Conservation (phyloP, 1,140 invertebrate species). For the Portunus trituberculatus region DNA sequence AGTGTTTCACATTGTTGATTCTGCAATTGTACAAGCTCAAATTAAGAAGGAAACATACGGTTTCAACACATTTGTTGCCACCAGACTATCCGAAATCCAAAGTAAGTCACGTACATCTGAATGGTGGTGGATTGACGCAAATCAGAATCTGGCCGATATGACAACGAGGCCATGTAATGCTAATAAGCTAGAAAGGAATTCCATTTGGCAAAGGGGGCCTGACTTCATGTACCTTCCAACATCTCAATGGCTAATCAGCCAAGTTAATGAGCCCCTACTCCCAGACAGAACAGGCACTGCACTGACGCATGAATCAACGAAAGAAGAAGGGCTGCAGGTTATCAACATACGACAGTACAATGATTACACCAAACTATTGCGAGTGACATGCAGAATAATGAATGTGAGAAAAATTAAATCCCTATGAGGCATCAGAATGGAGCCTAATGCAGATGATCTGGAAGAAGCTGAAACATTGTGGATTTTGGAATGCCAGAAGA, state of each 20-base stretch:
- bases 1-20: constrained; percentile 12
- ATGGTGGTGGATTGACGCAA: constrained; percentile 42
- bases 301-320: too few relatives aligned
- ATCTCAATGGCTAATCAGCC: constrained; percentile 46
- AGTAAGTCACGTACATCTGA: neutral
- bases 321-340: too few relatives aligned
- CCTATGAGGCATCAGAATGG: too few relatives aligned
- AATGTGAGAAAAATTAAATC: too few relatives aligned
- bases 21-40: constrained; percentile 8
- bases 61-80: constrained; percentile 32
- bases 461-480: too few relatives aligned
- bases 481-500: too few relatives aligned
- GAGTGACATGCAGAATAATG: too few relatives aligned
- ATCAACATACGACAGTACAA: too few relatives aligned
- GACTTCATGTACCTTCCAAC: neutral
- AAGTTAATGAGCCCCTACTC: neutral
- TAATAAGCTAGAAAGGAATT: neutral
- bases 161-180: neutral
- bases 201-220: constrained; percentile 37
- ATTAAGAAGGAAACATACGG: constrained; percentile 29
- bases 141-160: constrained; percentile 31
- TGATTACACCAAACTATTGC: too few relatives aligned
- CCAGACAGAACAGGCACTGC: too few relatives aligned
- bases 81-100: constrained; percentile 39
- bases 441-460: too few relatives aligned